Conservation (phyloP, 2,888 invertebrate species). For the Tricholauxania praeusta region DNA sequence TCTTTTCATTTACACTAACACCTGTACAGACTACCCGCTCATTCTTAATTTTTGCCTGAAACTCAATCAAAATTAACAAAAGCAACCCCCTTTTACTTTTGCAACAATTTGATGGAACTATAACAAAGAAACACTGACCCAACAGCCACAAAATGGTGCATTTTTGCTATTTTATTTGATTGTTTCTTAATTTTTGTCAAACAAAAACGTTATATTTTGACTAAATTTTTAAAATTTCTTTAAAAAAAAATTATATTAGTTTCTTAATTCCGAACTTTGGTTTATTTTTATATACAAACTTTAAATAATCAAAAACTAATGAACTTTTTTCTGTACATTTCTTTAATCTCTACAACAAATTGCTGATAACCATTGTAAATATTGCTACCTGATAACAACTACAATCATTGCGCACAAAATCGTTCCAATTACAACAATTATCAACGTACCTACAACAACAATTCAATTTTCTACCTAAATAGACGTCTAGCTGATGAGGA, state of each 20-base stretch:
- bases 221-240: background rate
- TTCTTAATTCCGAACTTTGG: conserved; percentile 21
- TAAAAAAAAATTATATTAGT: conserved; percentile 16
- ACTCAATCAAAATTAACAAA: too few relatives aligned
- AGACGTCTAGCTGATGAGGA: conserved; percentile 90
- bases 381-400: conserved; percentile 28
- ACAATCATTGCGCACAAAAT: conserved; percentile 23
- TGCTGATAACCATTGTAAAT: background rate
- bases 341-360: conserved; percentile 46
- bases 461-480: conserved; percentile 14
- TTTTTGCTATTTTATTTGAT: conserved; percentile 3
- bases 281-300: conserved; percentile 33
- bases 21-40: too few relatives aligned
- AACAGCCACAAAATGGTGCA: background rate
- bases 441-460: background rate
- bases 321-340: conserved; percentile 43
- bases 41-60: too few relatives aligned
- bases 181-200: background rate
- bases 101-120: too few relatives aligned
- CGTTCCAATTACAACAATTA: background rate
- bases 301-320: conserved; percentile 42
- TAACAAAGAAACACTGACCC: too few relatives aligned
- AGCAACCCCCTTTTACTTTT: too few relatives aligned
- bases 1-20: too few relatives aligned
- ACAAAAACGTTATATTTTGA: background rate